Evolutionary conservation across 2,888 invertebrate genomes (phyloP), one percentile per base, ranked within the genome.

Genomic region (Allolobophora icterica): DNA sequence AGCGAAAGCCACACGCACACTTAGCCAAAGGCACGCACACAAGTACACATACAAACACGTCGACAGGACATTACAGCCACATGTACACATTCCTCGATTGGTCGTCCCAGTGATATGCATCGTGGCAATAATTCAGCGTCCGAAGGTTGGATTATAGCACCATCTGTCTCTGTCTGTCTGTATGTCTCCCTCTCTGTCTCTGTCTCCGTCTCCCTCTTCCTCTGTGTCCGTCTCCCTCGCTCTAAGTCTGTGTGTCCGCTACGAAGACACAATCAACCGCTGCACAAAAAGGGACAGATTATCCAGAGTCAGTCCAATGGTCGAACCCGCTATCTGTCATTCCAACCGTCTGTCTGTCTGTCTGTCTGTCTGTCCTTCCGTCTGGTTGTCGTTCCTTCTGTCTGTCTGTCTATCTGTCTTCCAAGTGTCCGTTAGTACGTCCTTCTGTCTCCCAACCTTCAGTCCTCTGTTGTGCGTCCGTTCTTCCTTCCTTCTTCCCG

Each of bases 111-210:
- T n/a, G 30, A 71, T 71, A 71, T n/a, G 71, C 71, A 71, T 71
- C 71, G 71, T 13, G 2, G 71, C 71, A 71, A 71, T 71, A 71
- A 71, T 71, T 71, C 71, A 71, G 30, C 71, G 71, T 71, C 71
- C 71, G 11, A n/a, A 13, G 71, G 71, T n/a, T n/a, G 71, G 71
- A 71, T 71, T n/a, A 71, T 71, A 71, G 71, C 71, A n/a, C 71
- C 71, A 71, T n/a, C 71, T 71, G 71, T 71, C 71, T 71, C 71
- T n/a, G 71, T 71, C 71, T 52, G 45, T 45, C n/a, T n/a, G n/a
- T 40, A 5, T 52, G 52, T 52, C 17, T 52, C 17, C 21, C 52
- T 52, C 3, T 52, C 24, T 52, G 52, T 52, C 24, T 52, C 24
- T 24, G 24, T 52, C 8, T 24, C 24, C 24, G 6, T 52, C 52